Evolutionary conservation across 2,113 vertebrate genomes (phyloP), one percentile per base, ranked within the genome.

Genomic region (Callithrix jacchus): DNA sequence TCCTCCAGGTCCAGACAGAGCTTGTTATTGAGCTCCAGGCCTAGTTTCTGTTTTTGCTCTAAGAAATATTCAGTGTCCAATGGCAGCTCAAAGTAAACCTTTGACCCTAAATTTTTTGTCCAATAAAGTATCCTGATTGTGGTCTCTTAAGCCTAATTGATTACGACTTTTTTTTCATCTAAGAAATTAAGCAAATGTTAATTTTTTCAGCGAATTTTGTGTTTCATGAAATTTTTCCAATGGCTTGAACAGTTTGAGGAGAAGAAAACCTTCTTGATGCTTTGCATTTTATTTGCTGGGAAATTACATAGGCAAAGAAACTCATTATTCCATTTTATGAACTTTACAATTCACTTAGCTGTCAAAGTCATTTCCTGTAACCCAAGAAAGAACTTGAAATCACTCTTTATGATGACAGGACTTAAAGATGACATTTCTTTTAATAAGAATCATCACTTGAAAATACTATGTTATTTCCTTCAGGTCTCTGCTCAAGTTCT

Each of bases 181-280:
- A 12, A 89, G 13, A 92, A 70, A 52, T 58, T 81, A 73, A 87
- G 35, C 32, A 92, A 87, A 95, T 77, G 35, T 87, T 87, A 56
- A 79, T 89, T 96, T 64, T 64, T 47, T 95, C 14, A 79, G 4
- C 30, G 8, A 94, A 61, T 58, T 93, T 35, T n/a, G 42, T 71
- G 66, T 79, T 88, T 73, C 27, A 49, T 89, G 61, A 92, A 85
- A 80, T 54, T 52, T 93, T 93, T 79, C 6, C 88, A 81, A 52
- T 89, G 12, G 8, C 20, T 90, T 12, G 27, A 56, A 32, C 54
- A 30, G 2, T 32, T 81, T 86, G 71, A 92, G 32, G 11, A 90
- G 56, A 87, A 66, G 70, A 27, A 21, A 87, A 68, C 92, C 8
- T 84, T 91, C 94, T 52, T 47, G 13, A 56, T 86, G 45, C 42